Conservation (phyloP, 2,113 vertebrate genomes). For the Cyprinodon brontotheroides region DNA sequence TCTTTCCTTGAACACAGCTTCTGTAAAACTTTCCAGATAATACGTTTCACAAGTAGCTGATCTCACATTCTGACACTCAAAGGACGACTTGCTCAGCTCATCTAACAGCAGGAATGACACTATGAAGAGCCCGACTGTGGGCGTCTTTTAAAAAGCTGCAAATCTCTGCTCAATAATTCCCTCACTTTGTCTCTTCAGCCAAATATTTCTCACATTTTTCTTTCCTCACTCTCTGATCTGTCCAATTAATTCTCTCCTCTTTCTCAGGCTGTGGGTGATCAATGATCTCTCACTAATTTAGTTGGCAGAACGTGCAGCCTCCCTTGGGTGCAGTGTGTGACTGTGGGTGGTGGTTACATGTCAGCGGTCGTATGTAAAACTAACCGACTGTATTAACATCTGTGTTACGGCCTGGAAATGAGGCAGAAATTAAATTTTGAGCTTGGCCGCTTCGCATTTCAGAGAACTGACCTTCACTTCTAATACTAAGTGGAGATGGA, state of each 20-base stretch:
- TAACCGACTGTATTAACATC: slow-evolving; percentile 32
- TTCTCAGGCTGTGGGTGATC: slow-evolving; percentile 44
- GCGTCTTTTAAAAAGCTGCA: slow-evolving; percentile 30
- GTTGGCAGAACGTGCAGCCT: slow-evolving; percentile 13
- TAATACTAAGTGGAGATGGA: slow-evolving; percentile 48
- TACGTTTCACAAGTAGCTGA: background rate
- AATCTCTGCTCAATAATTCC: slow-evolving; percentile 26
- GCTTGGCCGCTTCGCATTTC: slow-evolving; percentile 42
- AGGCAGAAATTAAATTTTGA: slow-evolving; percentile 63
- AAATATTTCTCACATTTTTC: slow-evolving; percentile 10
- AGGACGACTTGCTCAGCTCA: background rate
- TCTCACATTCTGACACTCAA: background rate
- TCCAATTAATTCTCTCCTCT: slow-evolving; percentile 53
- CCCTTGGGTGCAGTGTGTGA: slow-evolving; percentile 7
- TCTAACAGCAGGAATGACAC: slow-evolving; percentile 7
- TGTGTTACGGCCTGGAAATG: slow-evolving; percentile 44
- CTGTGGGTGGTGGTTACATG: slow-evolving; percentile 21
- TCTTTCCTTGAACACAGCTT: background rate
- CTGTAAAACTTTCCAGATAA: background rate
- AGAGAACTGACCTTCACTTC: slow-evolving; percentile 59
- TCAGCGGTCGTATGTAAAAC: slow-evolving; percentile 21
- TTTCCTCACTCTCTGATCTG: slow-evolving; percentile 23
- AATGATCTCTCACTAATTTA: slow-evolving; percentile 56
- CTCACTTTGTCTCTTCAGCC: slow-evolving; percentile 24
- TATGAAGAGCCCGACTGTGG: slow-evolving; percentile 5